Evolutionary conservation across 2,797 vertebrate genomes (phyloP).

Genomic region (Spondyliosoma cantharus): DNA sequence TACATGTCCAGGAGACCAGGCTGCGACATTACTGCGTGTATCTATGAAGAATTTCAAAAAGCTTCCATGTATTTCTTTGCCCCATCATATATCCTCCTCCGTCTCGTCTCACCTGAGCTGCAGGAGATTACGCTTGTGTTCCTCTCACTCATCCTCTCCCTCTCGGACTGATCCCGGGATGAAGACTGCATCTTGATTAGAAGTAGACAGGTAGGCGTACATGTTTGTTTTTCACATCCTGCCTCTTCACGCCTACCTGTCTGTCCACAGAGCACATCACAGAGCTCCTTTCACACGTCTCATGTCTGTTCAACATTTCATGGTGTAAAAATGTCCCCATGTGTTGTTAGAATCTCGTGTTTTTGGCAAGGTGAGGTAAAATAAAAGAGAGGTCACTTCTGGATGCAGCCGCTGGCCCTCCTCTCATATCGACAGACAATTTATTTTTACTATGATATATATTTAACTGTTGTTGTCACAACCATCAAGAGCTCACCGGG

Average conservation of each 20-base stretch:
- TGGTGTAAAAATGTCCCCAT: not conserved
- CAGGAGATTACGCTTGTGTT: not conserved
- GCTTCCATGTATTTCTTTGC: not conserved
- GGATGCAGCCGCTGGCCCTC: not conserved
- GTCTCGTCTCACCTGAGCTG: conserved; percentile 39
- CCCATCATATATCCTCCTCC: not conserved
- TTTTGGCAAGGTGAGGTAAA: not conserved
- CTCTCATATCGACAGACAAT: not conserved
- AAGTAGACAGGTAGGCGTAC: conserved; percentile 24
- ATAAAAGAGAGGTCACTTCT: conserved; percentile 1
- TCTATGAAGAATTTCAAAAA: not conserved
- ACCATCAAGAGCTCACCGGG: conserved; percentile 11
- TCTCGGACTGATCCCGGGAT: conserved; percentile 34
- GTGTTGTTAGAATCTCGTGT: not conserved
- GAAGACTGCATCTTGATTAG: not conserved
- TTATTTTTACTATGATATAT: conserved; percentile 7
- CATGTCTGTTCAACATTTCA: not conserved
- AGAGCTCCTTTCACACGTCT: conserved; percentile 19
- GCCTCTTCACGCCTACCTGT: conserved; percentile 19
- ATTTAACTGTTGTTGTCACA: conserved; percentile 11
- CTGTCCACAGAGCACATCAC: conserved; percentile 5
- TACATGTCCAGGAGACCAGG: not conserved
- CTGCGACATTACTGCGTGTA: not conserved
- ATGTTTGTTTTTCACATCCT: conserved; percentile 63
- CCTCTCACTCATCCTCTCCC: not conserved